Evolutionary conservation across 2,797 vertebrate species (phyloP).

Genomic region (Sternarchorhynchus goeldii): DNA sequence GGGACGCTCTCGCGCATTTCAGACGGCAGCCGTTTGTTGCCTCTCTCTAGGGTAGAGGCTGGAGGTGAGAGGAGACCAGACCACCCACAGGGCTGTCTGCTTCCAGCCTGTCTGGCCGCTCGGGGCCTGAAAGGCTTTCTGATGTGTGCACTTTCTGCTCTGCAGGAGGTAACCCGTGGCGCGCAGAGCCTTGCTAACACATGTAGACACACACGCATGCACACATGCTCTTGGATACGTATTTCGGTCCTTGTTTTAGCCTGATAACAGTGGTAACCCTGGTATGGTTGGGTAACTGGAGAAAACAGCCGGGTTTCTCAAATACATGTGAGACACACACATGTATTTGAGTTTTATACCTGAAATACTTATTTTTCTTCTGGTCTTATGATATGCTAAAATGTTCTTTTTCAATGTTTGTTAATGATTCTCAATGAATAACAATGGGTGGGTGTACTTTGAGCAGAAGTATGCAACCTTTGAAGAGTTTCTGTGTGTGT

Average conservation of each 20-base stretch:
- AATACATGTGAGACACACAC: background rate
- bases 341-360: conserved; percentile 1
- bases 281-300: too few relatives aligned
- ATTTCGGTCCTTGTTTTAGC: background rate
- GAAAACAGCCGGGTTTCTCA: too few relatives aligned
- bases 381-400: conserved; percentile 19
- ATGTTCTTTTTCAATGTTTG: conserved; percentile 12
- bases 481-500: background rate
- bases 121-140: conserved; percentile 39
- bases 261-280: background rate
- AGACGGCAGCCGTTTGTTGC: conserved; percentile 14
- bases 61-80: conserved; percentile 26
- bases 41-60: conserved; percentile 17
- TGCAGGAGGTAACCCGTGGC: conserved; percentile 42
- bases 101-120: conserved; percentile 44
- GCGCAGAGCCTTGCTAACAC: conserved; percentile 9
- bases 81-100: conserved; percentile 45
- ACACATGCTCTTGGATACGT: background rate
- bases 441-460: background rate
- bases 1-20: conserved; percentile 24
- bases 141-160: conserved; percentile 55
- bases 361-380: background rate
- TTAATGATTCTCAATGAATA: conserved; percentile 41
- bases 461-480: conserved; percentile 10
- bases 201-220: background rate